Evolutionary conservation across 2,797 vertebrate genomes (phyloP).

Genomic region (Lepus oiostolus): DNA sequence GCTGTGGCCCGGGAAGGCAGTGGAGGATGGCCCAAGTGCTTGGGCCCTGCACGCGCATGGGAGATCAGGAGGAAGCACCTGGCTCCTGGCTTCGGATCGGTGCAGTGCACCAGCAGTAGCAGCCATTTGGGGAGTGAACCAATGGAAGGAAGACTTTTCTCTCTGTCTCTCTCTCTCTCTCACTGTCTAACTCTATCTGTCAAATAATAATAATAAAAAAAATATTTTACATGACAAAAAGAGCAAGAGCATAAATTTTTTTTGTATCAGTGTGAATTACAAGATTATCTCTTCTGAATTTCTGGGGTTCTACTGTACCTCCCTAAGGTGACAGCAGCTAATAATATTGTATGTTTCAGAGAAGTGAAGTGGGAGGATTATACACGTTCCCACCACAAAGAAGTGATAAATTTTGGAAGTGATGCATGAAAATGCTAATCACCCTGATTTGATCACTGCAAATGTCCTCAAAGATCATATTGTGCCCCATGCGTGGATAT

Average conservation of each 20-base stretch:
- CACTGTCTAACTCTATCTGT: too few species aligned
- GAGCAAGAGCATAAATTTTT: neutral
- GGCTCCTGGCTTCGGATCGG: too few species aligned
- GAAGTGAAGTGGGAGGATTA: neutral
- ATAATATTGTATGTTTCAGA: constrained; percentile 11
- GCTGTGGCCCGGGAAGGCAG: too few species aligned
- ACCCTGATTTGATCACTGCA: neutral
- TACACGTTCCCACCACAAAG: neutral
- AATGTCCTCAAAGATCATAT: neutral
- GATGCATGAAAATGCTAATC: neutral
- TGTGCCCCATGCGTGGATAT: neutral
- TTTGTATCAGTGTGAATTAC: neutral
- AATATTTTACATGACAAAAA: neutral
- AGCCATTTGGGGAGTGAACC: too few species aligned
- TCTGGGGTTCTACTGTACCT: neutral
- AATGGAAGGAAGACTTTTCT: too few species aligned
- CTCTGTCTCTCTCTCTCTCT: too few species aligned
- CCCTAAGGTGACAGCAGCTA: neutral
- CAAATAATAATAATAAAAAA: neutral
- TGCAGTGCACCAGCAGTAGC: too few species aligned
- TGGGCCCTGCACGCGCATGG: too few species aligned
- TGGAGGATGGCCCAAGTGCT: too few species aligned
- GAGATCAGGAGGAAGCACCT: too few species aligned
- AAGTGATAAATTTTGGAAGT: neutral
- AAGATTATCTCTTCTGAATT: neutral